Evolutionary conservation across 2,113 vertebrate genomes (phyloP).

Genomic region (Bagarius yarrelli): DNA sequence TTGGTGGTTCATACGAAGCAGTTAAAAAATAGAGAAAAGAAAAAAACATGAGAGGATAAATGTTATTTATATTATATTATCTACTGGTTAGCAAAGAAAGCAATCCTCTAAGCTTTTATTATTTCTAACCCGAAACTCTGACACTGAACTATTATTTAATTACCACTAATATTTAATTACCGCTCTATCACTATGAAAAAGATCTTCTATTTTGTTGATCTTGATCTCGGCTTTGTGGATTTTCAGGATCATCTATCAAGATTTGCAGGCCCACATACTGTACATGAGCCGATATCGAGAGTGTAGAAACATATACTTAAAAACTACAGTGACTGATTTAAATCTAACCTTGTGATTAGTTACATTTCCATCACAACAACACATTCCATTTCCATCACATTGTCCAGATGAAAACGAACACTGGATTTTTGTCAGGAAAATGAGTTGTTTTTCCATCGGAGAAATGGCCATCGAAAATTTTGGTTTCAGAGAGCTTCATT

Average conservation of each 20-base stretch:
- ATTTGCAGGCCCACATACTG: not conserved
- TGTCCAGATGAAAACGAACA: not conserved
- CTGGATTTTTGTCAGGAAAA: not conserved
- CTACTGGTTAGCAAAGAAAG: not conserved
- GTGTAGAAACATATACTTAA: not conserved
- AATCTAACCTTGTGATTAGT: not conserved
- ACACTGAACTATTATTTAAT: not conserved
- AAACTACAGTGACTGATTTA: not conserved
- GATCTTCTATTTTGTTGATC: not conserved
- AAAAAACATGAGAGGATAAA: not conserved
- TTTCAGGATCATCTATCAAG: not conserved
- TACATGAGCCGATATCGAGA: not conserved
- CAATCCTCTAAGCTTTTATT: not conserved
- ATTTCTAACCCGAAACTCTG: not conserved
- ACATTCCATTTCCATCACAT: not conserved
- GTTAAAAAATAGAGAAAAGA: not conserved
- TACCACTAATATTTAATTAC: slow-evolving; percentile 4
- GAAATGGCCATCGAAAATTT: not conserved
- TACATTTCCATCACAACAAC: not conserved
- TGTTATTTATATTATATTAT: not conserved
- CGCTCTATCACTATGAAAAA: too few species aligned
- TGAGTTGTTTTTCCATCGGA: not conserved
- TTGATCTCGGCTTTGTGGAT: not conserved
- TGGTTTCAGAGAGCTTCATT: not conserved
- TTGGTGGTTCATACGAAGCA: slow-evolving; percentile 3